phyloP scores from a whole-genome alignment of 1,140 invertebrate genomes.

The Hirudo medicinalis region DNA sequence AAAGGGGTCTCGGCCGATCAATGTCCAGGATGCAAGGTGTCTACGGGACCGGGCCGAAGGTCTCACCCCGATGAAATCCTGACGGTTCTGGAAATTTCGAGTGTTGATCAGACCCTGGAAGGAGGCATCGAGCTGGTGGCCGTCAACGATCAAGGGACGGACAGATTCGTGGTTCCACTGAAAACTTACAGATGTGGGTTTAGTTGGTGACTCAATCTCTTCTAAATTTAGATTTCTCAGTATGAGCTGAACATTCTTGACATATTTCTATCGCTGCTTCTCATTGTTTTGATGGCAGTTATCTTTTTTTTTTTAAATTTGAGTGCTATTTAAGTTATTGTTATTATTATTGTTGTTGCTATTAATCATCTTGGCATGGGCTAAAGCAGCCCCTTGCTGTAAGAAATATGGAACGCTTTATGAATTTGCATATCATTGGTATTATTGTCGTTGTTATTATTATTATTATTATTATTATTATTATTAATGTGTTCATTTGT shows the following conservation, averaged over 20 bases:
- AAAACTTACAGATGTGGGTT: background rate
- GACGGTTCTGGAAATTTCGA: background rate
- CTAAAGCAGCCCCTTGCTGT: no score
- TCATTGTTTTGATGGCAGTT: no score
- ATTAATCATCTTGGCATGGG: background rate
- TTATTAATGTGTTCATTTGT: no score
- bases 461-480: no score
- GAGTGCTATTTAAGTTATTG: no score
- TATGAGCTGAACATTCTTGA: no score
- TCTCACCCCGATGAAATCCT: background rate
- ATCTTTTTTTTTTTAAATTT: no score
- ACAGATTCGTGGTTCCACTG: conserved; percentile 1
- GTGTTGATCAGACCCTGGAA: background rate
- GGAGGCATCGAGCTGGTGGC: background rate
- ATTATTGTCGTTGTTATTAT: background rate
- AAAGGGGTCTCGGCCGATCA: background rate
- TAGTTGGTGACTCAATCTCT: no score
- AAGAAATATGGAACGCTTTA: background rate
- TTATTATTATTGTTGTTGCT: background rate
- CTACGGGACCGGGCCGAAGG: background rate
- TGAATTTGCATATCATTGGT: background rate
- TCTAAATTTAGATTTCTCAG: no score
- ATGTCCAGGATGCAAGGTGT: background rate
- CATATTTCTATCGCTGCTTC: no score
- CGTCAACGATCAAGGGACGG: background rate